Percentiles rank a stretch among this genome's conserved stretches.
Conservation (phyloP, 1,140 invertebrate species). For the Aleiodes sp. region DNA sequence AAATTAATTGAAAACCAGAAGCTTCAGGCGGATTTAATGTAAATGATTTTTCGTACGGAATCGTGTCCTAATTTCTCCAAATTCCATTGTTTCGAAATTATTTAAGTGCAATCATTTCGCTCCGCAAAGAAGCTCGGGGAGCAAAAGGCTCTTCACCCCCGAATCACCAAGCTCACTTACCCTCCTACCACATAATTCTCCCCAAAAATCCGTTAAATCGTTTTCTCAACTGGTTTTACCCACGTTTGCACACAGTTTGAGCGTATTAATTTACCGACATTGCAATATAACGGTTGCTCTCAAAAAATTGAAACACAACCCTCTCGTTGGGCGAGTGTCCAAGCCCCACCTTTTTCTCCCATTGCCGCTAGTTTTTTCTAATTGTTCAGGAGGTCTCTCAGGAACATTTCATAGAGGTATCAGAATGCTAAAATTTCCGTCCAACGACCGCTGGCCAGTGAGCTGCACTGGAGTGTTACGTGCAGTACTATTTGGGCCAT, state of each 20-base stretch:
- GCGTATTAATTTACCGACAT: conserved; percentile 52
- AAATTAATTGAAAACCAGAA: no score
- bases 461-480: conserved; percentile 12
- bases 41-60: no score
- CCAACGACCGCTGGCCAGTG: conserved; percentile 38
- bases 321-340: conserved; percentile 14
- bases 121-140: no score
- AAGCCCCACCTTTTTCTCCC: background rate
- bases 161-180: background rate
- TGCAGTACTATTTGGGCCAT: conserved; percentile 38
- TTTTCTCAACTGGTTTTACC: background rate
- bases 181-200: background rate
- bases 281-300: conserved; percentile 55
- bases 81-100: no score
- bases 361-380: conserved; percentile 44
- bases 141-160: no score
- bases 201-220: conserved; percentile 22
- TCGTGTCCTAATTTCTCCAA: no score
- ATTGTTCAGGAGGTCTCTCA: conserved; percentile 53
- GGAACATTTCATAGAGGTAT: conserved; percentile 48
- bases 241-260: conserved; percentile 42
- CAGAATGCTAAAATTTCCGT: conserved; percentile 48
- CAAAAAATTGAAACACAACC: conserved; percentile 52
- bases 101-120: no score
- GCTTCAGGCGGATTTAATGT: no score